Percentiles rank a stretch among this genome's conserved stretches.
Evolutionary conservation across 2,888 invertebrate genomes (phyloP).

Genomic region (Dryomyza anilis): DNA sequence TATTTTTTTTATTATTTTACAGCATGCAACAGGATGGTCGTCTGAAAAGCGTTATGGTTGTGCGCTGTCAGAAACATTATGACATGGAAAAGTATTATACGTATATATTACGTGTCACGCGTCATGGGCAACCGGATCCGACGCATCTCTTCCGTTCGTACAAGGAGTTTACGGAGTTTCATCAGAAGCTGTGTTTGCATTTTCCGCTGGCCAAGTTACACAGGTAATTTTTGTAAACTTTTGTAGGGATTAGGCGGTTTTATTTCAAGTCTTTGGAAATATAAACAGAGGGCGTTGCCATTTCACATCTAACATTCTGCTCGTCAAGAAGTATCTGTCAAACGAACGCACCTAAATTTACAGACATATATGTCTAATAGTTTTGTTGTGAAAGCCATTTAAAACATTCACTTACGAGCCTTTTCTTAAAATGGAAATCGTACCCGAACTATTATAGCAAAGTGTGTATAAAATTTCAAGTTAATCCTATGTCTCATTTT

Average conservation of each 20-base stretch:
- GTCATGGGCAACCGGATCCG: constrained; percentile 85
- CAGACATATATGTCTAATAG: neutral
- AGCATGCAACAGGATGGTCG: constrained; percentile 90
- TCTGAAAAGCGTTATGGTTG: constrained; percentile 81
- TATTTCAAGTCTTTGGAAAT: neutral
- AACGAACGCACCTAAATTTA: neutral
- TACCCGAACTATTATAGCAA: no score
- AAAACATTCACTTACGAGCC: no score
- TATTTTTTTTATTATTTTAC: no score
- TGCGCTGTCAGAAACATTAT: constrained; percentile 92
- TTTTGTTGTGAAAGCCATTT: no score
- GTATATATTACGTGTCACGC: constrained; percentile 81
- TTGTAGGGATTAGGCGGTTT: neutral
- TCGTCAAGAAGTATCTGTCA: no score
- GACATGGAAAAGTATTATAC: constrained; percentile 98
- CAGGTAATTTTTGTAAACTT: constrained; percentile 65
- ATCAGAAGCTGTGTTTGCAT: constrained; percentile 89
- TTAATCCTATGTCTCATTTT: no score
- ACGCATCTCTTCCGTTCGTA: constrained; percentile 91
- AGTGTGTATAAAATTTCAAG: no score
- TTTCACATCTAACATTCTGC: no score
- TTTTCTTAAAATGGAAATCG: no score
- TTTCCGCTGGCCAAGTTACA: constrained; percentile 91
- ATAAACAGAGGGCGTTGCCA: no score
- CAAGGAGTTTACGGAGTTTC: constrained; percentile 95